These are phyloP conservation scores for Bombus consobrinus DNA, from an alignment of 1,140 invertebrate genomes.

Conservation along the genomic window DNA sequence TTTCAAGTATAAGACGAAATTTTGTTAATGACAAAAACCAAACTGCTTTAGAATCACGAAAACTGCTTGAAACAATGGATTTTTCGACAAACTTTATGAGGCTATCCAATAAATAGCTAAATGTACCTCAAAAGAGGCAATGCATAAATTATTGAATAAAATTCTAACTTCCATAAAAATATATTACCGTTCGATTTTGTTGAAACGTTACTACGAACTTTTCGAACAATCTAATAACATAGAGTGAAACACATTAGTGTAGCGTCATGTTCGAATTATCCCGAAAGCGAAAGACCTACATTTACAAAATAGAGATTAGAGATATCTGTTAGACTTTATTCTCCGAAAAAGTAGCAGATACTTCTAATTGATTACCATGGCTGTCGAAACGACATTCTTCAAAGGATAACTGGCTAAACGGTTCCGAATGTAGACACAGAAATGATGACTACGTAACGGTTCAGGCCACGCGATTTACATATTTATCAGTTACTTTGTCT, in stretches of 20 bases:
- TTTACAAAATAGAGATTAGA: background rate
- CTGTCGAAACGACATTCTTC: constrained; percentile 29
- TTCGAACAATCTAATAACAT: background rate
- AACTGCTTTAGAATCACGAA: no score
- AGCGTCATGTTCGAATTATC: background rate
- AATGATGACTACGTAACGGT: constrained; percentile 71
- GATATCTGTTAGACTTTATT: background rate
- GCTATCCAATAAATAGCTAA: no score
- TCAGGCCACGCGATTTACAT: constrained; percentile 73
- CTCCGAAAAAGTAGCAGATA: background rate
- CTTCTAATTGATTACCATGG: background rate
- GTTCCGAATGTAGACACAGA: constrained; percentile 40
- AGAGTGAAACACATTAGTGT: background rate
- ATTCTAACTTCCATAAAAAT: no score
- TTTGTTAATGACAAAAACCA: no score
- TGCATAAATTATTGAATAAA: no score
- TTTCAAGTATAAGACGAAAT: no score
- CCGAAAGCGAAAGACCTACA: background rate
- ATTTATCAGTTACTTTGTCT: constrained; percentile 61
- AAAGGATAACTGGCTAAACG: constrained; percentile 34
- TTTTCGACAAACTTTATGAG: no score
- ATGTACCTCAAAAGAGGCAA: no score
- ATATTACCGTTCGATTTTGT: background rate
- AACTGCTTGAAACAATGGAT: no score
- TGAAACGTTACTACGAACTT: background rate